A percentile compares a stretch with the other conserved stretches of the same genome.
These are phyloP conservation scores for Ancistrus triradiatus DNA, from an alignment of 2,113 vertebrate species.

Conservation along the genomic window DNA sequence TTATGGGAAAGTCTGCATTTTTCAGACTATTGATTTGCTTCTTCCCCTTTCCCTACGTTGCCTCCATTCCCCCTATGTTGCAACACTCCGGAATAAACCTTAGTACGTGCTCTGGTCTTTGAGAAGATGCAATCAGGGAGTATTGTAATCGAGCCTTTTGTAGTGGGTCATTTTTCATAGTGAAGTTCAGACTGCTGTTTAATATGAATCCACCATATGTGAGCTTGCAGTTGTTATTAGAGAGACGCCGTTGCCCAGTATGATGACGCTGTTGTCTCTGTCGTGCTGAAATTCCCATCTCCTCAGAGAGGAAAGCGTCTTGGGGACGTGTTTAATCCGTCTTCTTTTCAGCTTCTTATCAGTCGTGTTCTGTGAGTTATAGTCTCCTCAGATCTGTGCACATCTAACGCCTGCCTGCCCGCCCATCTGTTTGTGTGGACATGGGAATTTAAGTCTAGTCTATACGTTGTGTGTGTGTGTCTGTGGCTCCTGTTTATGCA, in stretches of 20 bases:
- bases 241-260: conserved; percentile 17
- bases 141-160: conserved; percentile 26
- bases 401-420: conserved; percentile 19
- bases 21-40: conserved; percentile 15
- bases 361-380: conserved; percentile 17
- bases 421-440: neutral
- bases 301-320: conserved; percentile 17
- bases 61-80: conserved; percentile 2
- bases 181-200: conserved; percentile 28
- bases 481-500: conserved; percentile 4
- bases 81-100: conserved; percentile 12
- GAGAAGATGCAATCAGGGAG: conserved; percentile 28
- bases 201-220: conserved; percentile 37
- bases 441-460: neutral
- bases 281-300: conserved; percentile 22
- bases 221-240: conserved; percentile 33
- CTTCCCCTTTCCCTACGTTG: conserved; percentile 1
- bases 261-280: conserved; percentile 7
- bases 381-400: conserved; percentile 25
- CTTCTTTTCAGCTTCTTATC: conserved; percentile 32
- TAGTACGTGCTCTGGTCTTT: conserved; percentile 15
- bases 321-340: conserved; percentile 37
- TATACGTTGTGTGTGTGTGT: neutral
- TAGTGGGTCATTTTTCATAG: conserved; percentile 43
- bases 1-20: neutral